Base-by-base conservation (phyloP, 30 jellyfish, hydroid and myxozoan species). In the Rhopilema esculentum region DNA sequence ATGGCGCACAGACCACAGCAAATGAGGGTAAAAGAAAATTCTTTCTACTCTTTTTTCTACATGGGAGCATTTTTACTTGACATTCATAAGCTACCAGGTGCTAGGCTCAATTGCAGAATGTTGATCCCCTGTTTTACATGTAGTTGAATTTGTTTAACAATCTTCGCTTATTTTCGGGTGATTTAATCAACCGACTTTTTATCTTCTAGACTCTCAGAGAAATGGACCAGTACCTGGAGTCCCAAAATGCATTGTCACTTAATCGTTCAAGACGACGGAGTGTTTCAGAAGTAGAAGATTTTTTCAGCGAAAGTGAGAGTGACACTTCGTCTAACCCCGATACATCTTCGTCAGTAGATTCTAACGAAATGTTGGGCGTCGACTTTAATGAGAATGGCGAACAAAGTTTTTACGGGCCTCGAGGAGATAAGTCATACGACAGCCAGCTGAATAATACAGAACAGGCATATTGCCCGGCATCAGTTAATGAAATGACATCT, bases 211-310 rank as follows among this genome's bases (percentile, higher is more conserved):
- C 99, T 27, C 89, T 95, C 23, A 92, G 96, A 78, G 99, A 95
- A 61, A 95, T 95, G 99, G 99, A 95, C 79, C 89, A 72, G 88
- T 95, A 95, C 88, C 80, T 95, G 77, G 99, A 95, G 49, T 70
- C 87, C 33, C 88, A 82, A 50, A 67, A 79, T 28, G 90, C 72
- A 24, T 24, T 65, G 77, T 61, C 86, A 8, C 86, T 66, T 12
- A 31, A 68, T 66, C 93, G 99, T 23, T 51, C 90, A 27, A 90
- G 97, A 75, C 80, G 97, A 31, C 73, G 83, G 25, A 81, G 97
- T 61, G 95, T 95, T 8, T 85, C 95, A 16, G 94, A 91, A 79
- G 97, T 90, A 7, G 99, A 90, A 77, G 95, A 95, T 18, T 89
- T 95, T 65, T 95, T 90, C 96, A 90, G 97, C 74, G 97, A 95